Conservation (phyloP, 1,140 invertebrate species). For the Caenorhabditis tropicalis region DNA sequence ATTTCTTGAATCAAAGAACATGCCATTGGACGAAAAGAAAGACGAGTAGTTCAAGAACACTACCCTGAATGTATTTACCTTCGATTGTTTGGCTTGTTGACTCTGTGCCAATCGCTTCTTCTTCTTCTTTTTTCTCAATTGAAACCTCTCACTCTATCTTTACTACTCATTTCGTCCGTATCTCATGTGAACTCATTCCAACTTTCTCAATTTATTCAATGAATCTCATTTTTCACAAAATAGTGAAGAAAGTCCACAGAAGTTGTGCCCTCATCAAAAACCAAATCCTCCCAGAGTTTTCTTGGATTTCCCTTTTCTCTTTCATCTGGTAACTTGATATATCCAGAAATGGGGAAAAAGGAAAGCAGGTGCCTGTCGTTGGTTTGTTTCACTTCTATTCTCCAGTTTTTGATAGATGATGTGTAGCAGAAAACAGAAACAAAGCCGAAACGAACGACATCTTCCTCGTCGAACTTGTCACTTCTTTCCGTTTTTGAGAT, state of each 20-base stretch:
- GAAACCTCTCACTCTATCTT: neutral
- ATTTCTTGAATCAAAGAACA: constrained; percentile 33
- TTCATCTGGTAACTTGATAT: constrained; percentile 28
- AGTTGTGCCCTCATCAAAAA: neutral
- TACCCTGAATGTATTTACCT: constrained; percentile 27
- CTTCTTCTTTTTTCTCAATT: constrained; percentile 8
- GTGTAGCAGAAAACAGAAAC: neutral
- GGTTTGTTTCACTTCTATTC: neutral
- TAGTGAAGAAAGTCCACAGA: neutral
- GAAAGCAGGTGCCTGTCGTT: neutral
- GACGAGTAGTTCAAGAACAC: constrained; percentile 31
- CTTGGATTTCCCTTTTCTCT: neutral
- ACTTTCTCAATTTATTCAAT: neutral
- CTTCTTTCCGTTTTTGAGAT: constrained; percentile 2
- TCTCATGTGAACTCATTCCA: neutral
- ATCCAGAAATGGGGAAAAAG: constrained; percentile 7
- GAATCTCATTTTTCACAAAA: constrained; percentile 8
- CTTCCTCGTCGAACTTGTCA: neutral
- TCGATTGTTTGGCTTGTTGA: constrained; percentile 39
- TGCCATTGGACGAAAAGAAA: constrained; percentile 27
- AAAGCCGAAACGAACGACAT: neutral
- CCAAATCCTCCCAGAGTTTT: neutral
- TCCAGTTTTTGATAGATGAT: neutral
- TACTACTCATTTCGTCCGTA: neutral
- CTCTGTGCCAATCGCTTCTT: constrained; percentile 3